Evolutionary conservation across 1,140 invertebrate species (phyloP).

Genomic region (Pogonomyrmex californicus): DNA sequence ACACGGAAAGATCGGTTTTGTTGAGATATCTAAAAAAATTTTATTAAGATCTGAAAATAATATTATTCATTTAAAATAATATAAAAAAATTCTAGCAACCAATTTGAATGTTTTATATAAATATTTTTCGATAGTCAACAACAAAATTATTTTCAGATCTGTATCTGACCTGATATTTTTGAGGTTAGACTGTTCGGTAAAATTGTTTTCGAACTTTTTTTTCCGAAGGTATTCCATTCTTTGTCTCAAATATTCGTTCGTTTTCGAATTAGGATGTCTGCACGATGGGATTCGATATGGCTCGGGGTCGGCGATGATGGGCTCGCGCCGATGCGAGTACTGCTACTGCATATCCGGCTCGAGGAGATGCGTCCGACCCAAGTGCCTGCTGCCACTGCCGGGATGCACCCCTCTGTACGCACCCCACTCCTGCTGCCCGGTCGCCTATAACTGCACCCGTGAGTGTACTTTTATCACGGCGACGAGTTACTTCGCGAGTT

Average conservation of each 20-base stretch:
- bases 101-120: no score
- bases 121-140: no score
- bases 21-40: no score
- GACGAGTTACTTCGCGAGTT: neutral
- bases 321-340: constrained; percentile 93
- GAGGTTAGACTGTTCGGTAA: no score
- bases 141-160: no score
- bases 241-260: neutral
- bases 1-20: no score
- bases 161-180: no score
- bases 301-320: constrained; percentile 94
- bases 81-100: no score
- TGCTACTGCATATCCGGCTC: constrained; percentile 94
- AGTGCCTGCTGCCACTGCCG: constrained; percentile 92
- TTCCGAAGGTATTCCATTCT: no score
- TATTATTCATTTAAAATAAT: no score
- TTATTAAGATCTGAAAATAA: no score
- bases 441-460: constrained; percentile 93
- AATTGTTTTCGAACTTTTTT: neutral
- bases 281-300: constrained; percentile 92
- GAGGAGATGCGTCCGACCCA: constrained; percentile 93
- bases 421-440: constrained; percentile 93
- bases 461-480: constrained; percentile 72
- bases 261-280: constrained; percentile 89
- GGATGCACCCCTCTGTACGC: constrained; percentile 91